Conservation (phyloP, 2,797 vertebrate genomes). For the Strix occidentalis region DNA sequence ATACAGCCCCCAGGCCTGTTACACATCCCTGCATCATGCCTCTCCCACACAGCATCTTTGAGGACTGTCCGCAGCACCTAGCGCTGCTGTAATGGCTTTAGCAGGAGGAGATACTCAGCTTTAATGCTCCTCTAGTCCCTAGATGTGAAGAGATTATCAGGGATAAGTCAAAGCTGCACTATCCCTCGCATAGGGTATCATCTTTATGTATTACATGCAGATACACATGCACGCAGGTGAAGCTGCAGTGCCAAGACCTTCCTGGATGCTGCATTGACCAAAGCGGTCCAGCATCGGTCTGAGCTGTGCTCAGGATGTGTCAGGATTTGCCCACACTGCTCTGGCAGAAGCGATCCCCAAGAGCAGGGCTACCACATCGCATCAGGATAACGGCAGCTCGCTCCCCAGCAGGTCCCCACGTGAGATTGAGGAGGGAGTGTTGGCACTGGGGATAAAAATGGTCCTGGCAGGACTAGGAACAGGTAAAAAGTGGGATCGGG, state of each 20-base stretch:
- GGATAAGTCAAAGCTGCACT: background rate
- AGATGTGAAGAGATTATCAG: background rate
- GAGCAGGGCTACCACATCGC: background rate
- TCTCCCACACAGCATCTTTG: background rate
- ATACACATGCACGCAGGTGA: background rate
- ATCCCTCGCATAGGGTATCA: fast-evolving
- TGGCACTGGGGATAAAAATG: background rate
- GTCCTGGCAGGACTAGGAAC: background rate
- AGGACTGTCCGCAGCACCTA: background rate
- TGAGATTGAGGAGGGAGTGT: background rate
- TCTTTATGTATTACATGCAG: background rate
- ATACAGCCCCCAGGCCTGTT: background rate
- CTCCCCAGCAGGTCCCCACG: fast-evolving
- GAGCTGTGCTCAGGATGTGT: background rate
- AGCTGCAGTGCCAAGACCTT: background rate
- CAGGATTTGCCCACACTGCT: background rate
- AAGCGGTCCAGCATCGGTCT: fast-evolving
- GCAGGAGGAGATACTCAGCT: background rate
- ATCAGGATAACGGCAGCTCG: background rate
- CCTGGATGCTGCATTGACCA: background rate
- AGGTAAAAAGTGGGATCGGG: background rate
- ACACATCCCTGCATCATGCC: fast-evolving
- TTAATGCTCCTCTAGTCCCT: background rate
- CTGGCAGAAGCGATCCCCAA: background rate
- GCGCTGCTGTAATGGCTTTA: background rate